Evolutionary conservation across 2,797 vertebrate genomes (phyloP), one percentile per base, ranked within the genome.

Genomic region (Tachyglossus aculeatus): DNA sequence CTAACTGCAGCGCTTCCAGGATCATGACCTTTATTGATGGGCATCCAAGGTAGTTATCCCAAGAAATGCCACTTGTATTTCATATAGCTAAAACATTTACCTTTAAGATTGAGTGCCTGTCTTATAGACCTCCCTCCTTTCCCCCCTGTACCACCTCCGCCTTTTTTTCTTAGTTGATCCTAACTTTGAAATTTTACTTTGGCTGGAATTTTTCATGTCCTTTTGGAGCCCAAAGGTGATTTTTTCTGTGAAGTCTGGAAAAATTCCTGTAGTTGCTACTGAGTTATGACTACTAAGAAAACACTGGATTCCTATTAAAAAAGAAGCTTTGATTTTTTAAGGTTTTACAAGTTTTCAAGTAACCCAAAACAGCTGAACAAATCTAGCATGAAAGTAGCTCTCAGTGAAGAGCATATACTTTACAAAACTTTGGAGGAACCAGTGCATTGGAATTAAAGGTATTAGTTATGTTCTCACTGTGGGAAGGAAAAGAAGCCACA

Each of bases 311-410:
- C 43, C 21, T 36, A 18, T 55, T 39, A 37, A 53, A 53, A 33
- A 37, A 6, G 24, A 29, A 51, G 39, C 15, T 25, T 48, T 5
- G n/a, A 34, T 22, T 32, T 19, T 63, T 31, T 44, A 60, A 37
- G 31, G 7, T 37, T 68, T 66, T 57, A 6, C 50, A 63, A 32
- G 56, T 62, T 68, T 72, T 63, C 37, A 64, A 45, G 45, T 60
- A 45, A 38, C 15, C 9, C 15, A 22, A 18, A 36, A 24, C 25
- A 63, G 37, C 37, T 52, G 53, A 53, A 47, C 22, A 44, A 31
- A 51, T 14, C 15, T 16, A 6, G 5, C 9, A 2, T 2, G 31
- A 21, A 22, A 14, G 7, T 25, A 7, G 48, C 39, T 15, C 24
- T 22, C 2, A 4, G 5, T 2, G 16, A 12, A 32, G n/a, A 48